A percentile compares a stretch with the other conserved stretches of the same genome.
phyloP scores from a whole-genome alignment of 2,113 vertebrate genomes.

The Diadophis punctatus region DNA sequence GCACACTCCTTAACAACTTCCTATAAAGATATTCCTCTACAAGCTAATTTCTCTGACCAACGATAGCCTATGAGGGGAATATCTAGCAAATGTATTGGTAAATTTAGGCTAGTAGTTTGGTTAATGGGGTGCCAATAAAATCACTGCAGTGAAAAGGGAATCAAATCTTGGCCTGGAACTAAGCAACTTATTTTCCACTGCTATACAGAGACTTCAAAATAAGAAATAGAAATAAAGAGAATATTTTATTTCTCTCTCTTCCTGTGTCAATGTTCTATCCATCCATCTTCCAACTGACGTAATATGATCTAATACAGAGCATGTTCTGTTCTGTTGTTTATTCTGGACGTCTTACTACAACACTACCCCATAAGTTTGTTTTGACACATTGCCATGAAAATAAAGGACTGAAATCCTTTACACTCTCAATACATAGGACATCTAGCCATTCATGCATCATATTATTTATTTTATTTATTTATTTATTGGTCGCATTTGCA shows the following conservation, averaged over 20 bases:
- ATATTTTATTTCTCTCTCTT: background rate
- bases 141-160: constrained; percentile 20
- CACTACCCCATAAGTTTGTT: background rate
- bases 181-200: constrained; percentile 4
- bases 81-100: constrained; percentile 42
- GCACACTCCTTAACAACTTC: no score
- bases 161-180: background rate
- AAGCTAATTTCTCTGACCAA: constrained; percentile 26
- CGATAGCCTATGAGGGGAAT: constrained; percentile 46
- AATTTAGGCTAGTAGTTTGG: background rate
- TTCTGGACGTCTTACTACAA: background rate
- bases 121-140: constrained; percentile 48
- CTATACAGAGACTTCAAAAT: constrained; percentile 9
- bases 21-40: constrained; percentile 25
- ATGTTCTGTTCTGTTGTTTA: no score
- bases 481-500: no score
- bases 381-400: background rate
- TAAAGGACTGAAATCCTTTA: background rate
- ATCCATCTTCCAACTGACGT: background rate
- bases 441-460: background rate
- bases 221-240: background rate
- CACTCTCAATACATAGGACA: background rate
- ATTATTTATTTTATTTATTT: no score
- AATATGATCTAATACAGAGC: background rate
- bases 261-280: background rate